Percentiles rank a stretch among this genome's conserved stretches.
These are phyloP conservation scores for Cybosia mesomella DNA, from an alignment of 2,888 invertebrate genomes.

Conservation along the genomic window DNA sequence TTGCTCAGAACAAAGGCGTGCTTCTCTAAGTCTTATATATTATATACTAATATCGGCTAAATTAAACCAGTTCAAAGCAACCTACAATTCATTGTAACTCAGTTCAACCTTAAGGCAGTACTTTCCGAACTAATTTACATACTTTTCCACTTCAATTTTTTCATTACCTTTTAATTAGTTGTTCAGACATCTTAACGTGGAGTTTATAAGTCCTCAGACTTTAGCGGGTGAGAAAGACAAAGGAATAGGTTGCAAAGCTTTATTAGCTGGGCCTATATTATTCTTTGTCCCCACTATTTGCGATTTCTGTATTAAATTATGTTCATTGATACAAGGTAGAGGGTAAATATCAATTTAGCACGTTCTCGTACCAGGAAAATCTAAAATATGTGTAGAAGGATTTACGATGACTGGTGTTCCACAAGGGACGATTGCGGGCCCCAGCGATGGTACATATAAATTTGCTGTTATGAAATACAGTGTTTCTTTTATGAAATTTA, in stretches of 20 bases:
- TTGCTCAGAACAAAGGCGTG: neutral
- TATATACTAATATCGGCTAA: slow-evolving; percentile 27
- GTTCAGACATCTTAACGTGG: slow-evolving; percentile 59
- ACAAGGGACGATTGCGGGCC: slow-evolving; percentile 44
- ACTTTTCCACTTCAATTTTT: slow-evolving; percentile 67
- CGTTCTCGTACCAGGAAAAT: slow-evolving; percentile 60
- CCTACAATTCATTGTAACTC: slow-evolving; percentile 47
- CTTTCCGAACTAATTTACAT: slow-evolving; percentile 71
- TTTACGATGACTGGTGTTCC: slow-evolving; percentile 41
- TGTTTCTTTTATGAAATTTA: slow-evolving; percentile 51
- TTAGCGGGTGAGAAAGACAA: slow-evolving; percentile 28
- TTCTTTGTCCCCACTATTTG: slow-evolving; percentile 36
- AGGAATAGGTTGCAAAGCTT: slow-evolving; percentile 47
- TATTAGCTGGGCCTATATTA: slow-evolving; percentile 44
- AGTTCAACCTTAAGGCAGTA: slow-evolving; percentile 42
- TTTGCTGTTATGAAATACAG: slow-evolving; percentile 45
- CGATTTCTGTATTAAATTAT: slow-evolving; percentile 55
- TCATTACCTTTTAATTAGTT: slow-evolving; percentile 79
- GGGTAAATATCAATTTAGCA: slow-evolving; percentile 70
- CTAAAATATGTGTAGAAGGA: slow-evolving; percentile 63
- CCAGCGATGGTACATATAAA: slow-evolving; percentile 45
- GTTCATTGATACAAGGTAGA: slow-evolving; percentile 57
- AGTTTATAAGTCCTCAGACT: slow-evolving; percentile 49
- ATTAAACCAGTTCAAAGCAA: slow-evolving; percentile 40
- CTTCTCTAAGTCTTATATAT: neutral